Evolutionary conservation across 53 echinoderm and acorn worm species (phyloP).

Genomic region (Echinometra lucunter): DNA sequence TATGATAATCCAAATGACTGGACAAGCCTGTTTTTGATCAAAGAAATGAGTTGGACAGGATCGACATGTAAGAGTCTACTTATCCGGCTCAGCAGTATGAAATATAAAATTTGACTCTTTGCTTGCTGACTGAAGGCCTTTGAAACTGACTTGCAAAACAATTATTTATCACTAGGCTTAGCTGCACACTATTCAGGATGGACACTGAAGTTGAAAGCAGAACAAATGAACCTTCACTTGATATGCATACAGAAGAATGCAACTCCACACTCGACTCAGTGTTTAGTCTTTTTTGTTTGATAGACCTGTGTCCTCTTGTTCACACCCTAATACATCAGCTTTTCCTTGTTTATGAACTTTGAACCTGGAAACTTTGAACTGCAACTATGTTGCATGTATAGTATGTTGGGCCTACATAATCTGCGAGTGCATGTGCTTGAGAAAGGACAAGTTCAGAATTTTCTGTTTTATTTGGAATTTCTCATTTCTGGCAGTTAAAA

Average conservation of each 20-base stretch:
- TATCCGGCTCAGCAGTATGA: no score
- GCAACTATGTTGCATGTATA: background rate
- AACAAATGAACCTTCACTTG: background rate
- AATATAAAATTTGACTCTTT: no score
- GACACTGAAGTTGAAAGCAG: background rate
- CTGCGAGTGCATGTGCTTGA: no score
- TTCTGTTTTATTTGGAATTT: no score
- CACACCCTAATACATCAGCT: background rate
- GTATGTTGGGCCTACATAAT: background rate
- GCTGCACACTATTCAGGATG: no score
- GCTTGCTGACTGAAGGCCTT: background rate
- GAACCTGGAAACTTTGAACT: background rate
- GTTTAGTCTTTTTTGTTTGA: background rate
- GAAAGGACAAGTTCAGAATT: no score
- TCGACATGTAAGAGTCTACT: no score
- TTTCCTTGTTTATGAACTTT: background rate
- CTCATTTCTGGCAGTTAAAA: no score
- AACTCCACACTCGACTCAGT: background rate
- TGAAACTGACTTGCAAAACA: background rate
- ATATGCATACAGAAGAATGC: background rate
- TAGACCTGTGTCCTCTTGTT: background rate
- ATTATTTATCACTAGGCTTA: background rate
- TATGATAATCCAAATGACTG: no score
- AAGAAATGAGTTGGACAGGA: no score
- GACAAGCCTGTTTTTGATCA: no score